Base-by-base conservation (phyloP, 2,113 vertebrate species). In the Hepsetus odoe region DNA sequence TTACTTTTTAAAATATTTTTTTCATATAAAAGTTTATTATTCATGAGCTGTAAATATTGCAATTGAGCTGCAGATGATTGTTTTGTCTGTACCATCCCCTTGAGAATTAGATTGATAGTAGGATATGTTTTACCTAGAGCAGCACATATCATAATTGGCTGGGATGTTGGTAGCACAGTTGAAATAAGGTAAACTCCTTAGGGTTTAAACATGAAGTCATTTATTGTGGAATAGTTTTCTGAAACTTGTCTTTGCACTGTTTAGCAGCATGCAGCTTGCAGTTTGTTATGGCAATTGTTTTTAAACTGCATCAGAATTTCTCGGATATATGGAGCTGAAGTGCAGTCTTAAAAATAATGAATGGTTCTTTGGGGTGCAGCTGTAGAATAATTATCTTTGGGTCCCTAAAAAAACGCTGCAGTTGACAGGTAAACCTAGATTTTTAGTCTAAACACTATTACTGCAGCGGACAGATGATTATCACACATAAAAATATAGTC, bases 1-100 rank as follows among this genome's bases (percentile, higher is more conserved):
- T 67, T 78, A 79, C 44, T 70, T 85, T 88, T 87, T 82, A 77
- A 40, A 84, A 75, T 72, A 80, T 87, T 85, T 38, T 55, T 49
- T 59, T 49, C 32, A 46, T 74, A 66, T 38, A n/a, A 7, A n/a
- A 24, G 61, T 56, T 33, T 38, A 35, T 33, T 46, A 70, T 59
- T 73, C 62, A 69, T 49, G 61, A 76, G 38, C 20, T 24, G 33
- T 42, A 56, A 56, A 46, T 40, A 80, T 30, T 68, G 56, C 14
- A 35, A 30, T 59, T 70, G 42, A 61, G 13, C 10, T 11, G 30
- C 11, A 74, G 55, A 51, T 68, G 32, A 74, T 22, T 69, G 42
- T 75, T 32, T 55, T 38, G 12, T 75, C 12, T 49, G 59, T 22
- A 14, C 13, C 42, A 5, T 9, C 40, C 18, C 61, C 24, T 61